Percentiles rank a stretch among this genome's conserved stretches.
phyloP scores from a whole-genome alignment of 1,140 invertebrate genomes.

The Piezodorus guildinii region DNA sequence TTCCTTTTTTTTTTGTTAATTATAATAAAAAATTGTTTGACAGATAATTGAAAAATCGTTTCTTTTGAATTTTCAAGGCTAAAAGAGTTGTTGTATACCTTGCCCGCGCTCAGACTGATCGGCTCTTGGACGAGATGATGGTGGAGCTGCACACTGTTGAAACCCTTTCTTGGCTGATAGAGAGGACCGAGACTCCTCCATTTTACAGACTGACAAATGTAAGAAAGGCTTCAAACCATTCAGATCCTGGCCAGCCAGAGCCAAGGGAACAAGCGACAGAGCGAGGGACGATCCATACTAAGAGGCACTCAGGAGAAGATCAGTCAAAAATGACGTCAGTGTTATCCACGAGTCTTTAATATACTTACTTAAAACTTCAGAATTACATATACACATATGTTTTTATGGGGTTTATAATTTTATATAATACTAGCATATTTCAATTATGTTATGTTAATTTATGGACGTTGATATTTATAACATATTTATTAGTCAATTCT shows the following conservation, averaged over 20 bases:
- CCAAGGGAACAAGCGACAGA: conserved; percentile 50
- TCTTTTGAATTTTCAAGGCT: conserved; percentile 46
- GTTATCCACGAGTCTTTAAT: not conserved
- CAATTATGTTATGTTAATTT: too few species aligned
- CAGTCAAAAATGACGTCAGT: conserved; percentile 27
- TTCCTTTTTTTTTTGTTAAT: not conserved
- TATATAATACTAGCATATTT: too few species aligned
- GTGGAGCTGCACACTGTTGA: conserved; percentile 92
- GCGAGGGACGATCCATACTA: conserved; percentile 91
- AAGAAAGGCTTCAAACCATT: conserved; percentile 75
- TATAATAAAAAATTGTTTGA: too few species aligned
- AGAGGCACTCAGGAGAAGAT: conserved; percentile 86
- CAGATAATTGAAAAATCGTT: too few species aligned
- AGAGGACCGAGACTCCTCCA: conserved; percentile 91
- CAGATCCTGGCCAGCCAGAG: conserved; percentile 25
- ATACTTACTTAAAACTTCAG: too few species aligned
- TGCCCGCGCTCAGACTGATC: conserved; percentile 75
- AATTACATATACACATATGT: too few species aligned
- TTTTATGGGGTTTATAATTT: too few species aligned
- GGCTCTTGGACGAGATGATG: conserved; percentile 93
- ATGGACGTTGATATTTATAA: too few species aligned
- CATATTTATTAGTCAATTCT: too few species aligned
- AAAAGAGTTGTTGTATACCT: conserved; percentile 90
- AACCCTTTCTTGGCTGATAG: conserved; percentile 86
- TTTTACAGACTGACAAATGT: conserved; percentile 88